phyloP scores from a whole-genome alignment of 23 tunicate species.

The Botrylloides violaceus region DNA sequence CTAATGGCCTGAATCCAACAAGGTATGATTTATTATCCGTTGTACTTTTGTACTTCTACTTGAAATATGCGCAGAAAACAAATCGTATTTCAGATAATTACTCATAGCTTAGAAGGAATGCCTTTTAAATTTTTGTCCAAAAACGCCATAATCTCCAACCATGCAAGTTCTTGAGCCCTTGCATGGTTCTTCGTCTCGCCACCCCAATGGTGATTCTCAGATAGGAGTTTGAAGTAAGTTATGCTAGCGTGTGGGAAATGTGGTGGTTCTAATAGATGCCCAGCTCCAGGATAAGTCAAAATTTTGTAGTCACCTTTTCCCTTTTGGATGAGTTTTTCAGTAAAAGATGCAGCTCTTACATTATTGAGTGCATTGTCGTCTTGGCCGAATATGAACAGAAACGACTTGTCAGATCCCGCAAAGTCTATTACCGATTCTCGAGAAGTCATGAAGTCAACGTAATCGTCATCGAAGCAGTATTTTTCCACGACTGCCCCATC shows the following conservation, averaged over 20 bases:
- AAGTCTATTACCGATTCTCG: slow-evolving; percentile 4
- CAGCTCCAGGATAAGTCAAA: slow-evolving; percentile 10
- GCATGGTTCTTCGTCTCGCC: slow-evolving; percentile 48
- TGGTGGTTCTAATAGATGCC: slow-evolving; percentile 20
- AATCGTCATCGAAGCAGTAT: not conserved
- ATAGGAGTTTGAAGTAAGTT: not conserved
- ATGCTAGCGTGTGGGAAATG: not conserved
- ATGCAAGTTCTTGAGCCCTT: slow-evolving; percentile 52
- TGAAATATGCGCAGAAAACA: too few relatives aligned
- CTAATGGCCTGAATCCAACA: too few relatives aligned
- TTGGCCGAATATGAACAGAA: slow-evolving; percentile 5
- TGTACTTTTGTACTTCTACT: too few relatives aligned
- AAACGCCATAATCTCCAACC: slow-evolving; percentile 42
- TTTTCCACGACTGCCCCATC: not conserved
- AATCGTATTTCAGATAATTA: too few relatives aligned
- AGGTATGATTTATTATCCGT: too few relatives aligned
- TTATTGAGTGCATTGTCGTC: not conserved
- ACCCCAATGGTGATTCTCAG: slow-evolving; percentile 1
- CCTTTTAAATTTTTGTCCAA: too few relatives aligned
- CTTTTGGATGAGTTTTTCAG: not conserved
- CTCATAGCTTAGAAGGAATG: too few relatives aligned
- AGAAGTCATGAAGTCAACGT: not conserved
- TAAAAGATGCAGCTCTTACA: not conserved
- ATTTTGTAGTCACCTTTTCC: slow-evolving; percentile 5
- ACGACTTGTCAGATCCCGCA: not conserved